These are phyloP conservation scores for Campylorhamphus procurvoides DNA, from an alignment of 2,113 vertebrate genomes.

Conservation along the genomic window DNA sequence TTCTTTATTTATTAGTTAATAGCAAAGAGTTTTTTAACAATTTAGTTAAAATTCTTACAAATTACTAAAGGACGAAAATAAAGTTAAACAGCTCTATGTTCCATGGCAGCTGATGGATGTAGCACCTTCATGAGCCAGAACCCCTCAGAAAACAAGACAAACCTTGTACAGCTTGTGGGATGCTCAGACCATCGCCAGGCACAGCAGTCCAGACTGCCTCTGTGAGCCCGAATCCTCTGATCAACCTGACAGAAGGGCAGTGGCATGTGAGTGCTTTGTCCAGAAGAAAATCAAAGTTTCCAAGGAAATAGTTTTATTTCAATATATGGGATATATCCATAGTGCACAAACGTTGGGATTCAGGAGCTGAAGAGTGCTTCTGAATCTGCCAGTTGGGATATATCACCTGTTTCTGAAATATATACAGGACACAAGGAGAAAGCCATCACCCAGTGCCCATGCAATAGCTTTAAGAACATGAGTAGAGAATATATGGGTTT, in stretches of 20 bases:
- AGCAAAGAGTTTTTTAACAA: background rate
- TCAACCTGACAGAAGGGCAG: accelerated
- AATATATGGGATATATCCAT: background rate
- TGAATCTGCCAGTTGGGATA: background rate
- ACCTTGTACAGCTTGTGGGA: background rate
- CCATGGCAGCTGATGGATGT: background rate
- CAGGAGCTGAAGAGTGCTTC: background rate
- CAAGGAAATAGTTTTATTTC: background rate
- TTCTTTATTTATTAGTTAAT: background rate
- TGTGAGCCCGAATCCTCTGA: background rate
- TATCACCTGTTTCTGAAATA: background rate
- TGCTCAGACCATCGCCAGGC: background rate
- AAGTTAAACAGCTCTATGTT: background rate
- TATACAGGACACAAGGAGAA: background rate
- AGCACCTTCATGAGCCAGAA: background rate
- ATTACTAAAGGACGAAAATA: background rate
- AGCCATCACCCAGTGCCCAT: background rate
- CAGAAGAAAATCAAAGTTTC: background rate
- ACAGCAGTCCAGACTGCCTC: background rate
- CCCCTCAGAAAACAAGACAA: background rate
- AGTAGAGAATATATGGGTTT: background rate
- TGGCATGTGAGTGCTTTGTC: background rate
- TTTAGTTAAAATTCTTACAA: background rate
- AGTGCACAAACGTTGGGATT: background rate
- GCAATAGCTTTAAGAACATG: background rate